Conservation (phyloP, 1,140 invertebrate genomes). For the Leucophenga varia region DNA sequence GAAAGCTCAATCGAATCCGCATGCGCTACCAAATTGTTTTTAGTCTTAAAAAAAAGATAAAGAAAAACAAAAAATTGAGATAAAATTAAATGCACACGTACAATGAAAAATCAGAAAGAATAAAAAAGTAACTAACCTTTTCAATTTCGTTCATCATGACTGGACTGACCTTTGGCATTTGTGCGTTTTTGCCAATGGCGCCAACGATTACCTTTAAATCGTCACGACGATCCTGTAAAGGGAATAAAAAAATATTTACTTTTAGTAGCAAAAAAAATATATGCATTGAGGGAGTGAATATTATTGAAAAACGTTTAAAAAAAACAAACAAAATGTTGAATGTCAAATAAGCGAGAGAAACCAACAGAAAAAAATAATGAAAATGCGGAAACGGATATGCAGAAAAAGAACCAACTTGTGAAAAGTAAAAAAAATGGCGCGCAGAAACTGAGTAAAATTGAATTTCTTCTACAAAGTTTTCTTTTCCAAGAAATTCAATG, state of each 20-base stretch:
- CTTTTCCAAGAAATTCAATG: too few species aligned
- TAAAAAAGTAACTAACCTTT: conserved; percentile 50
- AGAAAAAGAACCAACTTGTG: too few species aligned
- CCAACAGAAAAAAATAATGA: background rate
- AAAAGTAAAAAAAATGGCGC: too few species aligned
- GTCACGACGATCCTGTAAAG: conserved; percentile 51
- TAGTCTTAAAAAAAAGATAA: conserved; percentile 31
- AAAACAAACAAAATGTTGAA: too few species aligned
- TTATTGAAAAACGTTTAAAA: background rate
- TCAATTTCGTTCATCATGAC: conserved; percentile 54
- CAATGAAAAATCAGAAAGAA: too few species aligned
- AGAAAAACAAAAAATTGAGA: background rate
- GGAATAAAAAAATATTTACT: too few species aligned
- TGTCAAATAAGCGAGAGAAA: background rate
- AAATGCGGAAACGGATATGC: too few species aligned
- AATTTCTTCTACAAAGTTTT: too few species aligned
- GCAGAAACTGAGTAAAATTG: too few species aligned
- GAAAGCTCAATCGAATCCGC: conserved; percentile 50
- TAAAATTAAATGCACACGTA: conserved; percentile 1
- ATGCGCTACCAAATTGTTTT: conserved; percentile 53
- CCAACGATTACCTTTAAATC: conserved; percentile 53
- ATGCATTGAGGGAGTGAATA: too few species aligned
- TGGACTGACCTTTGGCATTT: conserved; percentile 48
- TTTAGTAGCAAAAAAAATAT: too few species aligned
- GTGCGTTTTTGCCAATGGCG: conserved; percentile 48